Evolutionary conservation across 2,797 vertebrate species (phyloP).

Genomic region (Semotilus atromaculatus): DNA sequence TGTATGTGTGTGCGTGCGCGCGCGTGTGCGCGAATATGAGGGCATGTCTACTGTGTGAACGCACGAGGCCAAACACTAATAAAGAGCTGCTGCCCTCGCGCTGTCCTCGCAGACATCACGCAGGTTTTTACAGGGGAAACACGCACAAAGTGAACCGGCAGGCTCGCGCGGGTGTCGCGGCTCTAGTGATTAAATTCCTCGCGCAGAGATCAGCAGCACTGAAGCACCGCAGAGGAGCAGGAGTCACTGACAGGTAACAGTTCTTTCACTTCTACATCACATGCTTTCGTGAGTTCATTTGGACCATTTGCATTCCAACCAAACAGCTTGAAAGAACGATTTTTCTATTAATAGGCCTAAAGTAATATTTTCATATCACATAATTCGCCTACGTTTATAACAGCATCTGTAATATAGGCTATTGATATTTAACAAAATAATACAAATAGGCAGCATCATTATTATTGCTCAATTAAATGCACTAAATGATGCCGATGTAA

Average conservation of each 20-base stretch:
- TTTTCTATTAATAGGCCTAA: background rate
- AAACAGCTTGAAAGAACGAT: background rate
- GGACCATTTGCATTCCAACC: background rate
- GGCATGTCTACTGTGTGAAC: conserved; percentile 48
- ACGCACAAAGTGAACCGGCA: background rate
- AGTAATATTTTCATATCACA: background rate
- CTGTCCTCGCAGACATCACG: conserved; percentile 10
- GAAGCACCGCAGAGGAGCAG: conserved; percentile 28
- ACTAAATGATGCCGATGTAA: background rate
- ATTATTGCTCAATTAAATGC: background rate
- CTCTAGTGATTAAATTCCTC: conserved; percentile 10
- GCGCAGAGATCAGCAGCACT: conserved; percentile 18
- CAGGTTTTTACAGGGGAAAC: background rate
- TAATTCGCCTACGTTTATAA: background rate
- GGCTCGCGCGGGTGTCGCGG: conserved; percentile 9
- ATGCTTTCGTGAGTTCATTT: background rate
- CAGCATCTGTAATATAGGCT: background rate
- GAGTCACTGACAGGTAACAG: conserved; percentile 39
- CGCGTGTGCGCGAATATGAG: conserved; percentile 37
- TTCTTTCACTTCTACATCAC: background rate
- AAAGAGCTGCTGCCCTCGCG: conserved; percentile 29
- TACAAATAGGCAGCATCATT: background rate
- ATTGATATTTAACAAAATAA: background rate
- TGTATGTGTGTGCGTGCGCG: conserved; percentile 26
- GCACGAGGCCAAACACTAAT: conserved; percentile 44